Percentiles rank a stretch among this genome's conserved stretches.
These are phyloP conservation scores for Drosophila merina DNA, from an alignment of 2,888 invertebrate genomes.

Conservation along the genomic window DNA sequence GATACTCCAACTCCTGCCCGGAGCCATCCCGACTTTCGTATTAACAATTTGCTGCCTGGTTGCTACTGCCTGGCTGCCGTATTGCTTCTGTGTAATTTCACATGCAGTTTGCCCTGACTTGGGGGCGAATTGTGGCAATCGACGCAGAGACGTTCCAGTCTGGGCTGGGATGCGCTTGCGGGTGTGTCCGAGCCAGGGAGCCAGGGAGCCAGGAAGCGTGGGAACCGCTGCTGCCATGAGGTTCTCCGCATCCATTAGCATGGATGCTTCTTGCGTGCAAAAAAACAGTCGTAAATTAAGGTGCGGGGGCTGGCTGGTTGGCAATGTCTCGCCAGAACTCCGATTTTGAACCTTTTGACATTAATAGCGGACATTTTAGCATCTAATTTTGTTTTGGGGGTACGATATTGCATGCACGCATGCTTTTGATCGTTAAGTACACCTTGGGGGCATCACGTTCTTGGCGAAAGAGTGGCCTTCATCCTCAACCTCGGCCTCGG, in stretches of 20 bases:
- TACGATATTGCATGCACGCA: constrained; percentile 50
- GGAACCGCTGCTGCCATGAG: constrained; percentile 46
- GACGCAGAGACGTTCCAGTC: constrained; percentile 1
- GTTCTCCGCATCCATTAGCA: constrained; percentile 22
- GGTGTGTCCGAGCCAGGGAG: constrained; percentile 38
- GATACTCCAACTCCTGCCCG: constrained; percentile 41
- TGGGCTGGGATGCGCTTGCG: constrained; percentile 47
- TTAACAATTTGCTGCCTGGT: constrained; percentile 44
- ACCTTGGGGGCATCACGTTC: constrained; percentile 71
- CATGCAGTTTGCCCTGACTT: constrained; percentile 12
- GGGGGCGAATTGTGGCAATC: constrained; percentile 28
- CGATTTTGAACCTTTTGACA: constrained; percentile 49
- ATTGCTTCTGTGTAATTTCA: constrained; percentile 60
- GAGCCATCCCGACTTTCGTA: constrained; percentile 69
- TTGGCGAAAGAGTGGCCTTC: constrained; percentile 29
- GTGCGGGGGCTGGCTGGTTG: constrained; percentile 39
- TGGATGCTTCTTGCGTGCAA: constrained; percentile 55
- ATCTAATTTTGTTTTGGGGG: constrained; percentile 56
- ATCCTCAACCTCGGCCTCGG: not conserved
- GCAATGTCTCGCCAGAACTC: constrained; percentile 27
- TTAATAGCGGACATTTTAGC: constrained; percentile 60
- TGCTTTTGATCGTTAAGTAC: constrained; percentile 57
- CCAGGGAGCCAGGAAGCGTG: constrained; percentile 51
- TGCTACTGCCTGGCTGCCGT: constrained; percentile 21
- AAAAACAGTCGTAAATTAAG: constrained; percentile 21